Evolutionary conservation across 2,113 vertebrate genomes (phyloP), one percentile per base, ranked within the genome.

Genomic region (Aptenodytes patagonicus): DNA sequence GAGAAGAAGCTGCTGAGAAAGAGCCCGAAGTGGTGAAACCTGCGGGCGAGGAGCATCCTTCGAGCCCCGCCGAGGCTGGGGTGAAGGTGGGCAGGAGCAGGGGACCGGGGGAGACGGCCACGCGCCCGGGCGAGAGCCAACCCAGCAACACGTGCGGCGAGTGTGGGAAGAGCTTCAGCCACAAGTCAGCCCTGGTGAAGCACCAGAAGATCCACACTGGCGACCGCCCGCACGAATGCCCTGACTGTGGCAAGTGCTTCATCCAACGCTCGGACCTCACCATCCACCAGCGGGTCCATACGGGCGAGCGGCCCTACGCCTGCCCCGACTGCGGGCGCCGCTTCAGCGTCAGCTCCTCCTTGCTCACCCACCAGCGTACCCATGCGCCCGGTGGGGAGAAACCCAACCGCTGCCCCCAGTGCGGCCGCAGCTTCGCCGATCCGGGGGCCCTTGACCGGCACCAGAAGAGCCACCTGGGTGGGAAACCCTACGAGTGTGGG

Each of bases 321-420:
- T 98, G 97, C 22, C 66, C 97, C 13, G 96, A 97, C 57, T 98
- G 98, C 3, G 97, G 97, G 32, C 97, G 97, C 71, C 95, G 97
- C 76, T 98, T 98, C 95, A 96, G 97, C 25, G 97, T 97, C 92
- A 98, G 97, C 94, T 97, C 98, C 83, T 98, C 97, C 11, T 44
- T 98, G 62, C 97, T 98, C 34, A 87, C 97, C 11, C 98, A 98
- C 89, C 97, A 83, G 22, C 97, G 97, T 0, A 96, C 95, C 71
- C 98, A 98, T 9, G 84, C 86, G 0, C 93, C 80, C 5, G 68
- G 91, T 1, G 97, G 95, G 0, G 95, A 96, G 64, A 88, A 95
- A 62, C 97, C 97, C 20, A 97, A 97, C 91, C 97, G 95, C 42
- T 97, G 97, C 71, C 96, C 94, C 0, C 97, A 97, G 24, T 97